Conservation (phyloP, 2,888 invertebrate genomes). For the Eristalinus sepulchralis region DNA sequence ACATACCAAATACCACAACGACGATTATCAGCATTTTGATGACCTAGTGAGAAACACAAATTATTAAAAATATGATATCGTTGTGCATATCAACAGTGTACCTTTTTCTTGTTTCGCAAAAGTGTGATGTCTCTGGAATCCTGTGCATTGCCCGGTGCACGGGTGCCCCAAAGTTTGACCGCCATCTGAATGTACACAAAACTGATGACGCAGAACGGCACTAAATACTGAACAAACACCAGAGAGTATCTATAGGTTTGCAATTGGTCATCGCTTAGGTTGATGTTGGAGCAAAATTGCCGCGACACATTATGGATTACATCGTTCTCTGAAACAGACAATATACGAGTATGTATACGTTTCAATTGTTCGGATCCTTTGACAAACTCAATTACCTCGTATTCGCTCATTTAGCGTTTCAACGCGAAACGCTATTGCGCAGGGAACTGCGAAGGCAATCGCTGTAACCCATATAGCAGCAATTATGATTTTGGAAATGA, state of each 20-base stretch:
- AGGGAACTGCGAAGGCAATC: conserved; percentile 86
- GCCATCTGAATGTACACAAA: conserved; percentile 91
- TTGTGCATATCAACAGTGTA: conserved; percentile 75
- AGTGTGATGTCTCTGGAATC: conserved; percentile 89
- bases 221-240: conserved; percentile 86
- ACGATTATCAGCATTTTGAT: conserved; percentile 94
- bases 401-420: conserved; percentile 77
- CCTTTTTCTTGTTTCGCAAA: conserved; percentile 91
- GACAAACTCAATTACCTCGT: conserved; percentile 74
- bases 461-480: conserved; percentile 88
- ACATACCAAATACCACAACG: conserved; percentile 90
- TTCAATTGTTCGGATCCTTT: not conserved
- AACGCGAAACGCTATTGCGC: conserved; percentile 81
- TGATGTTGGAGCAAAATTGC: conserved; percentile 82
- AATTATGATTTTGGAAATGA: conserved; percentile 88
- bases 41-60: conserved; percentile 83
- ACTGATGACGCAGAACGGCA: conserved; percentile 90
- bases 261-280: conserved; percentile 81
- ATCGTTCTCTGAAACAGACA: conserved; percentile 75
- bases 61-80: not conserved
- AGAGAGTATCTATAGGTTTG: conserved; percentile 82
- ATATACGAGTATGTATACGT: not conserved
- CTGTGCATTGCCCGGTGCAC: conserved; percentile 90
- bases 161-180: conserved; percentile 89
- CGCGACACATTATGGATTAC: conserved; percentile 78